These are phyloP conservation scores for Carassius auratus DNA, from an alignment of 2,113 vertebrate species.

Conservation along the genomic window DNA sequence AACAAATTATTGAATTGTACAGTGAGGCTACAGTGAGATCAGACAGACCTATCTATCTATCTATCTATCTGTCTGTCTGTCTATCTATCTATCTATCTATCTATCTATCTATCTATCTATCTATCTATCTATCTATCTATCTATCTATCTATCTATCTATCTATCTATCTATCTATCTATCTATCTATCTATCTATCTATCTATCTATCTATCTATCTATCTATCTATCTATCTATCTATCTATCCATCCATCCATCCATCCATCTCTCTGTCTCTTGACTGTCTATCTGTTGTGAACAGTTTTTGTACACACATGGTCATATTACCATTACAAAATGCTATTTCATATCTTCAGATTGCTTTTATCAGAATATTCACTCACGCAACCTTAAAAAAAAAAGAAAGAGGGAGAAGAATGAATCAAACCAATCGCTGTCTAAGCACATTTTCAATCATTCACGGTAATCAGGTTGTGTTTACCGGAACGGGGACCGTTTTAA, in stretches of 20 bases:
- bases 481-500: constrained; percentile 95
- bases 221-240: neutral
- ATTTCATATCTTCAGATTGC: neutral
- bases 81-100: too few species aligned
- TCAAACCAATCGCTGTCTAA: constrained; percentile 89
- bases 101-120: too few species aligned
- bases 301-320: neutral
- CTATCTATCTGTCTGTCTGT: too few species aligned
- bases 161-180: too few species aligned
- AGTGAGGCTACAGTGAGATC: constrained; percentile 73
- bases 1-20: constrained; percentile 91
- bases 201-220: too few species aligned
- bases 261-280: neutral
- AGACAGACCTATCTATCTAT: too few species aligned
- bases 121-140: too few species aligned
- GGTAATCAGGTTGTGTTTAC: constrained; percentile 99
- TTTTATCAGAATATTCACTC: neutral
- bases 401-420: constrained; percentile 64
- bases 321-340: neutral
- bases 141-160: too few species aligned
- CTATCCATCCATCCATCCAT: too few species aligned
- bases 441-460: constrained; percentile 94
- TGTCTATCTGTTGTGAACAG: neutral
- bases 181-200: too few species aligned
- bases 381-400: neutral